Conservation (phyloP, 2,888 invertebrate genomes). For the Xestia rhomboidea region DNA sequence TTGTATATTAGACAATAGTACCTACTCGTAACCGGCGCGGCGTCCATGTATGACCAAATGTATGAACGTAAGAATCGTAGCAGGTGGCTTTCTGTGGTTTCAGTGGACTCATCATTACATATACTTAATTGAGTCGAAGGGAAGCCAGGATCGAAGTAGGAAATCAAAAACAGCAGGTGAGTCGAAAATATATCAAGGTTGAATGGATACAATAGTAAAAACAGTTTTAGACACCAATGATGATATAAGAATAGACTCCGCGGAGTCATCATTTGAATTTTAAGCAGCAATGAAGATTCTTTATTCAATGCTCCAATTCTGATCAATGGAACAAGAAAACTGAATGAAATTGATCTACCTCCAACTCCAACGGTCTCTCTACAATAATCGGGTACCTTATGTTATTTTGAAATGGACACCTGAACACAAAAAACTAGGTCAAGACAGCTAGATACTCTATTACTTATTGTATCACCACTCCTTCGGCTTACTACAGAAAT, state of each 20-base stretch:
- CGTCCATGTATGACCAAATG: too few species aligned
- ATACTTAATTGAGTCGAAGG: background rate
- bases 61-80: too few species aligned
- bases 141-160: background rate
- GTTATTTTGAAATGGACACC: conserved; percentile 14
- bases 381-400: background rate
- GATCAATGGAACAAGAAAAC: background rate
- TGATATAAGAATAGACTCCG: background rate
- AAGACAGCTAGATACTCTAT: conserved; percentile 34
- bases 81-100: too few species aligned
- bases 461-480: conserved; percentile 64
- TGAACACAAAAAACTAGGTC: conserved; percentile 57
- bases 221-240: background rate
- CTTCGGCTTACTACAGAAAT: conserved; percentile 72
- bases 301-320: conserved; percentile 6
- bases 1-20: too few species aligned
- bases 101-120: background rate
- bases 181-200: background rate
- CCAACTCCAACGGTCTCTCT: background rate
- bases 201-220: background rate
- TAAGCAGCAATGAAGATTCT: background rate
- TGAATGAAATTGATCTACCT: background rate
- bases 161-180: background rate
- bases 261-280: conserved; percentile 4
- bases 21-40: too few species aligned